Percentiles rank a stretch among this genome's conserved stretches.
Conservation (phyloP, 1,140 invertebrate genomes). For the Pissodes strobi region DNA sequence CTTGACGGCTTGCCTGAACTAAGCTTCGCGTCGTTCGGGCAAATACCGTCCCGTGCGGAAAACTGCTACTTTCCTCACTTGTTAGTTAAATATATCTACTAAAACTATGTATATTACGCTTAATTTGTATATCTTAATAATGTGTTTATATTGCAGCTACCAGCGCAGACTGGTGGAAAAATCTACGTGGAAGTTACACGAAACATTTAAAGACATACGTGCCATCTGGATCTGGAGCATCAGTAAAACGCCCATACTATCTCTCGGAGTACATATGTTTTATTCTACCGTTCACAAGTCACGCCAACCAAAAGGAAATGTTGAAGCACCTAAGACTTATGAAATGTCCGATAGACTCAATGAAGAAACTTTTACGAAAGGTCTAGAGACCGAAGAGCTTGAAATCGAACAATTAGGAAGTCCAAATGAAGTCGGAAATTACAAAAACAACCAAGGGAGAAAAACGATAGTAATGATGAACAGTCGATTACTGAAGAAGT, state of each 20-base stretch:
- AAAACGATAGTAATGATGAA: slow-evolving; percentile 21
- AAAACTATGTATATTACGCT: background rate
- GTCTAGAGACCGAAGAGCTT: background rate
- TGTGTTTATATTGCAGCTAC: slow-evolving; percentile 9
- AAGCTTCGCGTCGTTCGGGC: too few relatives aligned
- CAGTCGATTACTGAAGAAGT: slow-evolving; percentile 24
- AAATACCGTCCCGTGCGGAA: too few relatives aligned
- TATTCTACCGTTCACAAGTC: slow-evolving; percentile 15
- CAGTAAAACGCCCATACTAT: slow-evolving; percentile 6
- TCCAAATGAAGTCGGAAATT: background rate
- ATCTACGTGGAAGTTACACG: too few relatives aligned
- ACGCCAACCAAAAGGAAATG: slow-evolving; percentile 16
- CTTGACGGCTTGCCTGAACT: too few relatives aligned
- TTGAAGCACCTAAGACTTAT: slow-evolving; percentile 3
- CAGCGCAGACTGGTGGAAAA: slow-evolving; percentile 9
- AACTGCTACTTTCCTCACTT: too few relatives aligned
- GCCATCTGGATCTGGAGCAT: slow-evolving; percentile 3
- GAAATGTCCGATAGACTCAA: slow-evolving; percentile 7
- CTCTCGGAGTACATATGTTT: slow-evolving; percentile 17
- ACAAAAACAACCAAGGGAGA: slow-evolving; percentile 21
- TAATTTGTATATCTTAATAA: background rate
- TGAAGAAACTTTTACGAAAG: background rate
- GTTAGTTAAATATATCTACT: too few relatives aligned
- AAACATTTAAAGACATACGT: slow-evolving; percentile 13
- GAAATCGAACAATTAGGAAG: slow-evolving; percentile 1